Evolutionary conservation across 1,140 invertebrate genomes (phyloP).

Genomic region (Mercenaria mercenaria): DNA sequence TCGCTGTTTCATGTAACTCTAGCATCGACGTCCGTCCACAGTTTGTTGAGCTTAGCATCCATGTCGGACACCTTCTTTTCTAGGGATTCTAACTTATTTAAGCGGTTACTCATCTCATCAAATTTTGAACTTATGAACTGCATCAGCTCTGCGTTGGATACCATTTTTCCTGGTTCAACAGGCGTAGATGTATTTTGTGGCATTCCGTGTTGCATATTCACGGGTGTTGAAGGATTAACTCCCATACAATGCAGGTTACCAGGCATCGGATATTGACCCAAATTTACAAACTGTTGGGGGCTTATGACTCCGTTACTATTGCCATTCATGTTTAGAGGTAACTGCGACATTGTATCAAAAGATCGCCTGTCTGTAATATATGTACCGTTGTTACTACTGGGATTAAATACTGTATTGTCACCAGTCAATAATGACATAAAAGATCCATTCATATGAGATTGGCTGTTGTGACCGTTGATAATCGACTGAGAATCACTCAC

Average conservation of each 20-base stretch:
- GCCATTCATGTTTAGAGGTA: not conserved
- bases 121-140: not conserved
- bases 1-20: not conserved
- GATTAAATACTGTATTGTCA: too few species aligned
- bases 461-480: not conserved
- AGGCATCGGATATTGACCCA: not conserved
- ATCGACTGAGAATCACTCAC: not conserved
- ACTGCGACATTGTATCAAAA: not conserved
- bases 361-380: not conserved
- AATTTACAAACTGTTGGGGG: not conserved
- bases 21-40: not conserved
- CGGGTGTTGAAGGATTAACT: not conserved
- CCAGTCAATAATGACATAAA: not conserved
- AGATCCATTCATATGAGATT: not conserved
- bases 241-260: not conserved
- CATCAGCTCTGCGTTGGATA: not conserved
- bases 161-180: not conserved
- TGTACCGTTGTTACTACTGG: not conserved
- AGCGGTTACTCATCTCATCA: not conserved
- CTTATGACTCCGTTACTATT: not conserved
- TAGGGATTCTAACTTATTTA: not conserved
- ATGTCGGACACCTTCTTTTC: not conserved
- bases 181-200: not conserved
- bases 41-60: not conserved
- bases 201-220: not conserved